Base-by-base conservation (phyloP, 2,888 invertebrate species). In the Lucinisca nassula region DNA sequence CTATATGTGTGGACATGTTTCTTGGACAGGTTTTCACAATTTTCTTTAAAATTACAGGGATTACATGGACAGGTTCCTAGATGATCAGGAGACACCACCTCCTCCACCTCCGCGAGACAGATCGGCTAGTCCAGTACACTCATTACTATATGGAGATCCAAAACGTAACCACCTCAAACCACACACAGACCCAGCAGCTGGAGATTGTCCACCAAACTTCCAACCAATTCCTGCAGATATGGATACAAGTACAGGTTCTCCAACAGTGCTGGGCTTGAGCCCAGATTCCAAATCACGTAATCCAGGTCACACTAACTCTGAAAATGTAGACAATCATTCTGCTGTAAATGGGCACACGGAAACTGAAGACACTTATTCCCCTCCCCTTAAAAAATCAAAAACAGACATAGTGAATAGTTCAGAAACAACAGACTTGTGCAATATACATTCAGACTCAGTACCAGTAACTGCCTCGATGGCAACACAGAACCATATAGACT, bases 51-150 rank as follows among this genome's bases (percentile, higher is more conserved):
- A n/a, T 94, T 95, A 45, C 96, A 97, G 97, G 84, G 98, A 99
- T 96, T 98, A 98, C 95, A 98, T 98, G 98, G 98, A 99, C 95
- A 97, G 98, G 93, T 98, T 98, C 96, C 97, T 98, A 93, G 96
- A 96, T 85, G 98, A 98, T 95, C 98, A 98, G 96, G 96, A 96
- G 83, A 94, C 86, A 79, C 83, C 88, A 37, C 85, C 90, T 70
- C 90, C 91, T 77, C 76, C 92, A 27, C 88, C 92, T 14, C 85
- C 91, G 8, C 82, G 95, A 30, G 95, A 96, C 79, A 97, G 97
- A 35, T 98, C 98, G 82, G 97, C 98, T 37, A 98, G 98, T 21
- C 98, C 98, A 0, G 97, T 97, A 70, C 97, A 97, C 90, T 96
- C 96, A 17, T 93, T 97, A 17, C 95, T 97, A 6, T 96, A 96